Evolutionary conservation across 2,113 vertebrate species (phyloP).

Genomic region (Crocuta crocuta): DNA sequence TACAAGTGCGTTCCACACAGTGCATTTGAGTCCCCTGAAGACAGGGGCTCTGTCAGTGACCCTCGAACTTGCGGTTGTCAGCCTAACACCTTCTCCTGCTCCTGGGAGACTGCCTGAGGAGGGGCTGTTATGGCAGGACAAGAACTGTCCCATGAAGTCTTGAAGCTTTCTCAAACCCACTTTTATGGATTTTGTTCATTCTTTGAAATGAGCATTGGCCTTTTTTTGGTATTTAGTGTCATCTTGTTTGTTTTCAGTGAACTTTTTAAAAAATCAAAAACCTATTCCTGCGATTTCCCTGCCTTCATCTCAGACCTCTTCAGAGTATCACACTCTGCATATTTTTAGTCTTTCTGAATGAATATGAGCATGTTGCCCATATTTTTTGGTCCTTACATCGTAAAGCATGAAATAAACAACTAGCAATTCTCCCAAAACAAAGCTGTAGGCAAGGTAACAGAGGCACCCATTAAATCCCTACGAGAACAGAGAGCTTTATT

Average conservation of each 20-base stretch:
- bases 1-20: background rate
- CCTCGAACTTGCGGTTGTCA: background rate
- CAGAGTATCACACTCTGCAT: background rate
- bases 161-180: background rate
- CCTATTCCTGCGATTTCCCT: background rate
- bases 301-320: conserved; percentile 14
- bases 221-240: conserved; percentile 12
- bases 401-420: background rate
- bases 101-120: background rate
- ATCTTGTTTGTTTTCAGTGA: conserved; percentile 21
- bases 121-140: no score
- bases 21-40: background rate
- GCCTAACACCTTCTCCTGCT: background rate
- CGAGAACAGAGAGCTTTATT: background rate
- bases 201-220: background rate
- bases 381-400: background rate
- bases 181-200: background rate
- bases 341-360: background rate
- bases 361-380: background rate
- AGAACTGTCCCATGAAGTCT: background rate
- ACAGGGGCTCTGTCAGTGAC: background rate
- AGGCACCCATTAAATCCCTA: background rate
- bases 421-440: conserved; percentile 54
- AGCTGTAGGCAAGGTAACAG: conserved; percentile 43
- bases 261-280: background rate